A percentile compares a stretch with the other conserved stretches of the same genome.
Conservation (phyloP, 2,797 vertebrate genomes). For the Sarcoramphus papa region DNA sequence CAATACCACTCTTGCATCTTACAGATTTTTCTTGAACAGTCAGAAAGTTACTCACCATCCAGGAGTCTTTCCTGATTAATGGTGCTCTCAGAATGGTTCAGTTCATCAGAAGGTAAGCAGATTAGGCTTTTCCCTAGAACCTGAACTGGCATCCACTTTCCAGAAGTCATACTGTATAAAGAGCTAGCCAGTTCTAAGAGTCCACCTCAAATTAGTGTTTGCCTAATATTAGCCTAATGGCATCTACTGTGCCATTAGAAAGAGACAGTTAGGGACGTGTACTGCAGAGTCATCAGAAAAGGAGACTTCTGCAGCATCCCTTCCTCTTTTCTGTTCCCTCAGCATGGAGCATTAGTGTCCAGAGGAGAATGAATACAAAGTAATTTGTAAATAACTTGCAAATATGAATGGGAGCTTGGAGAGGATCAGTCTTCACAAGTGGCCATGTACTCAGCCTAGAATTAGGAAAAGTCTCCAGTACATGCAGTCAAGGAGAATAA, state of each 20-base stretch:
- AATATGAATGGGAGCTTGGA: conserved; percentile 27
- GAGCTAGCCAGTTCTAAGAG: conserved; percentile 31
- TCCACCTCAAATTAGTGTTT: conserved; percentile 1
- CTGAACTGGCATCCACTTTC: conserved; percentile 28
- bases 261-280: neutral
- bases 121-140: conserved; percentile 51
- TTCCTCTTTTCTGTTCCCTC: conserved; percentile 72
- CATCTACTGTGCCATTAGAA: conserved; percentile 18
- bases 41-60: conserved; percentile 68
- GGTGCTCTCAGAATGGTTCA: conserved; percentile 70
- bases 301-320: conserved; percentile 34
- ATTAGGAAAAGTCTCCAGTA: neutral
- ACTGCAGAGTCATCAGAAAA: conserved; percentile 40
- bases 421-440: conserved; percentile 18
- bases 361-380: neutral
- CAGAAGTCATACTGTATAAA: neutral
- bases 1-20: conserved; percentile 26
- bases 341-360: conserved; percentile 21
- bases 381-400: neutral
- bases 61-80: conserved; percentile 69
- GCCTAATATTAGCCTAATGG: neutral
- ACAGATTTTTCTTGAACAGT: conserved; percentile 54
- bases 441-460: neutral
- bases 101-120: conserved; percentile 59
- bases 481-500: neutral